Evolutionary conservation across 1,140 invertebrate genomes (phyloP).

Genomic region (Phymastichus coffea): DNA sequence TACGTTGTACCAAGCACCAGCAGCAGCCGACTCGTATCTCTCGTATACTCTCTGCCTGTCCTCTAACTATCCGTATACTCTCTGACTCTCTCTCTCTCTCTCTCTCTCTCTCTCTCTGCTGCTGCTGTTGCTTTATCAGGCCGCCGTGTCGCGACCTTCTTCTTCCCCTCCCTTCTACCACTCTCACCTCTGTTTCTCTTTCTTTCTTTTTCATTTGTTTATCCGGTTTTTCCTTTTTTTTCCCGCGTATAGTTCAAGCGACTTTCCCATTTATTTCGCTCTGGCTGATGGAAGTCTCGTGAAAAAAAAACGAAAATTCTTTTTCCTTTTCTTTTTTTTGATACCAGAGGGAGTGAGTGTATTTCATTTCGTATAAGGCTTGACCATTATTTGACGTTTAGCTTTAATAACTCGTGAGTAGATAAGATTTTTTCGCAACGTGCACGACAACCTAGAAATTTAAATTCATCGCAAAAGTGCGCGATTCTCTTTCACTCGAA

Average conservation of each 20-base stretch:
- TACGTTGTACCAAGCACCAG: conserved; percentile 38
- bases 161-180: not conserved
- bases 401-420: conserved; percentile 24
- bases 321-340: not conserved
- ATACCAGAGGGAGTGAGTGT: too few species aligned
- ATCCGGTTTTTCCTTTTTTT: not conserved
- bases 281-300: conserved; percentile 6
- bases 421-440: conserved; percentile 22
- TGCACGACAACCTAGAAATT: not conserved
- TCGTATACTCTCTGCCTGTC: not conserved
- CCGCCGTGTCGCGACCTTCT: not conserved
- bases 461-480: conserved; percentile 1
- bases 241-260: not conserved
- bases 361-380: not conserved
- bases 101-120: not conserved
- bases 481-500: not conserved
- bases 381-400: conserved; percentile 24
- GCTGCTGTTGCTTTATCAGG: not conserved
- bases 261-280: conserved; percentile 24
- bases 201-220: not conserved
- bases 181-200: not conserved
- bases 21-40: conserved; percentile 16
- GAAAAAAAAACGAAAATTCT: conserved; percentile 8
- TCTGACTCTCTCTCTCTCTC: not conserved
- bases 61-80: conserved; percentile 12